Percentiles rank a stretch among this genome's conserved stretches.
Conservation (phyloP, 2,888 invertebrate species). For the Orthosia incerta region DNA sequence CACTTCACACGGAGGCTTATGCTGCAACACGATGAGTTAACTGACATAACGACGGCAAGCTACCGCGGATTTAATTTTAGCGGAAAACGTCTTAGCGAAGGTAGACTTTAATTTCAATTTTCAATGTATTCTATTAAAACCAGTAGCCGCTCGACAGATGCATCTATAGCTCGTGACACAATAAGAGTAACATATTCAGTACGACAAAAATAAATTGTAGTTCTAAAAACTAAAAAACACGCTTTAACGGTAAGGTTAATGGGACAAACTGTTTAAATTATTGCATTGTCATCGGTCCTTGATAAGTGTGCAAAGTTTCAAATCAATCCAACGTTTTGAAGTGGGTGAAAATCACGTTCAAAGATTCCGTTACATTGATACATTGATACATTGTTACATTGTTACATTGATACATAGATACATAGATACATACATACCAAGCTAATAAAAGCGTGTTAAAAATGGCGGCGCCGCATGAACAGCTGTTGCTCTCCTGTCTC, state of each 20-base stretch:
- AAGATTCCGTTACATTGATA: no score
- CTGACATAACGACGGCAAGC: slow-evolving; percentile 16
- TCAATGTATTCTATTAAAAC: neutral
- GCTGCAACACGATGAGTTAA: slow-evolving; percentile 51
- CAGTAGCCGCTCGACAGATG: slow-evolving; percentile 24
- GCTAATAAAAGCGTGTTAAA: no score
- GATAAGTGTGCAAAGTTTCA: no score
- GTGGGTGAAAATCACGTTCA: no score
- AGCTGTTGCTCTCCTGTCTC: slow-evolving; percentile 75
- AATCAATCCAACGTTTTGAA: no score
- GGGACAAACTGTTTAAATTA: no score
- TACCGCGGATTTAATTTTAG: slow-evolving; percentile 24
- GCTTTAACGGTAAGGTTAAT: no score
- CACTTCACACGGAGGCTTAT: slow-evolving; percentile 30
- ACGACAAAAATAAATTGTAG: slow-evolving; percentile 28
- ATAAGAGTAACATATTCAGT: slow-evolving; percentile 16
- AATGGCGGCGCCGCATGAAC: slow-evolving; percentile 69
- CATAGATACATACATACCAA: no score
- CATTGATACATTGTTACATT: no score
- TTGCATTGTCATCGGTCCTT: no score
- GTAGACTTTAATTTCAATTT: slow-evolving; percentile 18
- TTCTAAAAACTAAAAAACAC: no score
- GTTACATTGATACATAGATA: no score
- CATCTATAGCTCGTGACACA: slow-evolving; percentile 23
- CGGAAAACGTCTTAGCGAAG: neutral